Base-by-base conservation (phyloP, 2,888 invertebrate species). In the Andrena haemorrhoa region DNA sequence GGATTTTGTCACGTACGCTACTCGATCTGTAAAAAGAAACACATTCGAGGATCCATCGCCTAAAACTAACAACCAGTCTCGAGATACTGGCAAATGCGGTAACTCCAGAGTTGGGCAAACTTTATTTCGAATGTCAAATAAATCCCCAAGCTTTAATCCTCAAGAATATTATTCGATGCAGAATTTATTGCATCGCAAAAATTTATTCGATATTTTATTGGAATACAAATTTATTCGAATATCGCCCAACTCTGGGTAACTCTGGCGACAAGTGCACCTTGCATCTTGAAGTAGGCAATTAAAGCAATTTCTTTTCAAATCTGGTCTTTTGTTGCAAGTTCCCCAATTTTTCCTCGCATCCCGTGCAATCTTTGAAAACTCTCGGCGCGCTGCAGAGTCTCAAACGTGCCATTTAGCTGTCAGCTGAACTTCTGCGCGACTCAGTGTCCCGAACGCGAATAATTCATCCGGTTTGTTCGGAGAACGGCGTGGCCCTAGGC, bases 401-500 rank as follows among this genome's bases (percentile, higher is more conserved):
- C 16, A 41, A 41, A 4, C 16, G 16, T 41, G 41, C 16, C 41
- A 41, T 41, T 41, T 41, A 41, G 56, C 56, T 23, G 20, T 10
- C 56, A 56, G 23, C 10, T 26, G 23, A 56, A 56, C 1, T 56
- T 56, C 56, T 12, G 23, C 56, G 56, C 10, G 56, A 12, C 56
- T 7, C 56, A 12, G 23, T 26, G 23, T 26, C 56, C 26, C 23
- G 26, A 56, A 56, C 23, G 56, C 56, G 23, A 56, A 56, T 56
- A 56, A 56, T 56, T 56, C 56, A 56, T 56, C 10, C 23, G 23
- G 56, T 26, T 26, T 56, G 23, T 56, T 56, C 56, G 26, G 10
- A 12, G 10, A 56, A 4, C 8, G 26, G 20, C 10, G 3, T 12
- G 10, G 56, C 56, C 26, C 23, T 23, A 10, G 56, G 56, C 23